These are phyloP conservation scores for Drosophila melanica DNA, from an alignment of 1,140 invertebrate species.

Conservation along the genomic window DNA sequence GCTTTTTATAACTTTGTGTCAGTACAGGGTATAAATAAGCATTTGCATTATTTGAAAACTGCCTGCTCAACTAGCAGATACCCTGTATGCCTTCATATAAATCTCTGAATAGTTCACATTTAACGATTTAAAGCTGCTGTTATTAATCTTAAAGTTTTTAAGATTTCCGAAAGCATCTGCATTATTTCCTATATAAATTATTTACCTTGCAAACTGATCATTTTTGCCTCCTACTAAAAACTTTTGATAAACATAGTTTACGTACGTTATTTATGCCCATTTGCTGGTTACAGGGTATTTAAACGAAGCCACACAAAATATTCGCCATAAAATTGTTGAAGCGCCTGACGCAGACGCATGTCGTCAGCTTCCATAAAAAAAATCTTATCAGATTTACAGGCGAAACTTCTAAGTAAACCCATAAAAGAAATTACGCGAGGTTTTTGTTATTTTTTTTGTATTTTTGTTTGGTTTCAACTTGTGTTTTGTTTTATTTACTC, in stretches of 20 bases:
- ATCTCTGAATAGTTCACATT: no score
- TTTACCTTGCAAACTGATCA: not conserved
- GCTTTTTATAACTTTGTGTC: no score
- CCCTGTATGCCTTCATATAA: no score
- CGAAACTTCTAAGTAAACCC: slow-evolving; percentile 72
- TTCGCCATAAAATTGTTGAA: slow-evolving; percentile 81
- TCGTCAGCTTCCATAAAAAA: slow-evolving; percentile 78
- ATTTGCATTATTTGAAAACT: no score
- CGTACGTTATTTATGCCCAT: not conserved
- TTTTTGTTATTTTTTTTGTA: slow-evolving; percentile 22
- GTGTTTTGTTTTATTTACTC: slow-evolving; percentile 64
- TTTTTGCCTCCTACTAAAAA: not conserved
- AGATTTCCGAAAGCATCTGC: no score
- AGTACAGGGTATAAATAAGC: no score
- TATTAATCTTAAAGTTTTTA: no score
- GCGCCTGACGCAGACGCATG: slow-evolving; percentile 53
- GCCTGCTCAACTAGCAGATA: no score
- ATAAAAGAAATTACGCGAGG: slow-evolving; percentile 63
- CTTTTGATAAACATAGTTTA: no score
- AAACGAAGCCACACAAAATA: slow-evolving; percentile 63
- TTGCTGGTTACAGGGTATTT: slow-evolving; percentile 15
- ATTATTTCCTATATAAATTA: no score
- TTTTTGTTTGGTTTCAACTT: slow-evolving; percentile 40
- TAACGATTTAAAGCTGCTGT: no score
- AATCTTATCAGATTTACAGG: slow-evolving; percentile 73